Percentiles rank a stretch among this genome's conserved stretches.
Evolutionary conservation across 2,888 invertebrate species (phyloP).

Genomic region (Agrochola litura): DNA sequence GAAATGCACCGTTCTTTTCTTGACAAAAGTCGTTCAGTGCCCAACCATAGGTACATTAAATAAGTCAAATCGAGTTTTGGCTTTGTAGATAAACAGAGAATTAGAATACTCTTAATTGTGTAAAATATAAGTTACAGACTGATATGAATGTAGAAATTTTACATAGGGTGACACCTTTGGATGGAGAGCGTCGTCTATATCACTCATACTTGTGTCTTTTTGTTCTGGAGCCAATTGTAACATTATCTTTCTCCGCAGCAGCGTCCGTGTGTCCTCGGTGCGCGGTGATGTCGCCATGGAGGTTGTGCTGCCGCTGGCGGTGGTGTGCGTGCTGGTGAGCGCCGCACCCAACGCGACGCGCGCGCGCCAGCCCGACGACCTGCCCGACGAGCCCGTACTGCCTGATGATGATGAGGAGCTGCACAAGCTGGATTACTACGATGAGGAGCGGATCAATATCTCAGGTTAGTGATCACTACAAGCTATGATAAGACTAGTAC

Average conservation of each 20-base stretch:
- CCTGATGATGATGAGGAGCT: conserved; percentile 81
- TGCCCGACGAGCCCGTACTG: conserved; percentile 74
- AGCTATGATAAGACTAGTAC: no score
- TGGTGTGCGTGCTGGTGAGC: conserved; percentile 86
- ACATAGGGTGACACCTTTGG: no score
- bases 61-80: no score
- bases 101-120: no score
- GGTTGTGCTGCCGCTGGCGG: conserved; percentile 85
- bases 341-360: conserved; percentile 82
- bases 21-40: no score
- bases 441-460: conserved; percentile 86
- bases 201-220: no score
- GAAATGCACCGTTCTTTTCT: no score
- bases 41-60: no score
- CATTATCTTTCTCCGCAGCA: neutral
- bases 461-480: conserved; percentile 77
- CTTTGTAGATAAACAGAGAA: no score
- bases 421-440: conserved; percentile 84
- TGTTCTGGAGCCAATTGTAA: neutral
- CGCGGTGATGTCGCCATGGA: conserved; percentile 90
- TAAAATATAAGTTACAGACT: no score
- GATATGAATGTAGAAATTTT: no score
- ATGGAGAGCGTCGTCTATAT: no score
- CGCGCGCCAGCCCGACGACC: conserved; percentile 77
- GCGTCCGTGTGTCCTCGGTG: conserved; percentile 63